Evolutionary conservation across 2,797 vertebrate genomes (phyloP).

Genomic region (Dermochelys coriacea): DNA sequence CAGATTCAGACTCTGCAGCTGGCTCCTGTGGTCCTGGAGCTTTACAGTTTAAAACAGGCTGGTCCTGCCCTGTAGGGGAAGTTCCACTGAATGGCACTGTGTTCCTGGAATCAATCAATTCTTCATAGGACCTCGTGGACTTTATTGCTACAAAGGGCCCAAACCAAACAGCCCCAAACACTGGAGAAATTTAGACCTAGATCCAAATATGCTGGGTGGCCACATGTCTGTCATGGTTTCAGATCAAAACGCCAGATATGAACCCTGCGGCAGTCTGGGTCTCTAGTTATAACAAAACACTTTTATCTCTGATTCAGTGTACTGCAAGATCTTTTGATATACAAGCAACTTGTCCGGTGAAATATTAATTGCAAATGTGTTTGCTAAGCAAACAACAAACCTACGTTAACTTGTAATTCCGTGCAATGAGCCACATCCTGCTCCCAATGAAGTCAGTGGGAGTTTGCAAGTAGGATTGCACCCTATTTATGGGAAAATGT

Average conservation of each 20-base stretch:
- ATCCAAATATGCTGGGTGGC: not conserved
- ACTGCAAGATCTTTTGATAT: not conserved
- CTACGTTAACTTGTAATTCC: not conserved
- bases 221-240: accelerated
- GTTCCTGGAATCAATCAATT: not conserved
- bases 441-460: not conserved
- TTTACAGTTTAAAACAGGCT: not conserved
- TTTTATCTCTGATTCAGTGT: not conserved
- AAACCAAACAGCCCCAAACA: not conserved
- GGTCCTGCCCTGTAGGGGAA: accelerated
- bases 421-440: not conserved
- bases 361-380: not conserved
- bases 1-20: not conserved
- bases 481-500: not conserved
- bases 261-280: not conserved
- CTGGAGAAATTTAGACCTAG: accelerated
- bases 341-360: accelerated
- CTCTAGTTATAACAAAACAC: not conserved
- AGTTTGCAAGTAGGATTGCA: not conserved
- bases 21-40: not conserved
- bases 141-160: not conserved
- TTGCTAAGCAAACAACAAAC: not conserved
- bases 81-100: accelerated
- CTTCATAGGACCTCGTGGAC: not conserved
- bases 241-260: not conserved